Percentiles rank a stretch among this genome's conserved stretches.
These are phyloP conservation scores for Pocota personata DNA, from an alignment of 2,888 invertebrate species.

Conservation along the genomic window DNA sequence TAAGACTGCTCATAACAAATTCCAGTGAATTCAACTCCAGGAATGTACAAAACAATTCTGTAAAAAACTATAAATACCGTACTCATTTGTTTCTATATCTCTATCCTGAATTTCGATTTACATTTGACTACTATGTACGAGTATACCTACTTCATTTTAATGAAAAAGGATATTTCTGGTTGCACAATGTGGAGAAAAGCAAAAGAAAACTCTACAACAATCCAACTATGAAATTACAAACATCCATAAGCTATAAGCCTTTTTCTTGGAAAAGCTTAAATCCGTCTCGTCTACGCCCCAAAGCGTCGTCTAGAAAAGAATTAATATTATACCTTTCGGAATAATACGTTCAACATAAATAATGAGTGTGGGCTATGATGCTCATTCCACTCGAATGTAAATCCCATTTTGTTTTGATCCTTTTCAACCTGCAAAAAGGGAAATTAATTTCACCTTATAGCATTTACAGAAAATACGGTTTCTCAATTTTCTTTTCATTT, in stretches of 20 bases:
- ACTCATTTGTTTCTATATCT: neutral
- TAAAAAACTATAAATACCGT: neutral
- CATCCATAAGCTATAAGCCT: conserved; percentile 22
- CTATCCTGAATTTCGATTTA: neutral
- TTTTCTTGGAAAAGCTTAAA: neutral
- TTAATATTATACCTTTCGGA: conserved; percentile 39
- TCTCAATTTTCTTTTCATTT: neutral
- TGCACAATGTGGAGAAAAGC: neutral
- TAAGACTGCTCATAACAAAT: too few species aligned
- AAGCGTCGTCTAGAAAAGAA: conserved; percentile 9
- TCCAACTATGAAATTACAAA: conserved; percentile 52
- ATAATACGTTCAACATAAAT: neutral
- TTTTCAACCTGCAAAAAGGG: conserved; percentile 32
- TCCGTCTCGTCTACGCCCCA: neutral
- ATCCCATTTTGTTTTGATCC: conserved; percentile 52
- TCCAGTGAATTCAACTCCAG: neutral
- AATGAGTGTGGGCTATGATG: conserved; percentile 13
- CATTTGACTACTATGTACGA: neutral
- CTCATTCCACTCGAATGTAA: conserved; percentile 25
- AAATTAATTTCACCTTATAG: conserved; percentile 39
- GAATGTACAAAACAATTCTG: neutral
- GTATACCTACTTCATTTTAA: neutral
- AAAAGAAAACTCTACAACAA: conserved; percentile 14
- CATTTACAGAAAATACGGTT: conserved; percentile 28
- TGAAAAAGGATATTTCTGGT: neutral